Percentiles rank a stretch among this genome's conserved stretches.
Evolutionary conservation across 2,797 vertebrate species (phyloP).

Genomic region (Sebastes flavidus): DNA sequence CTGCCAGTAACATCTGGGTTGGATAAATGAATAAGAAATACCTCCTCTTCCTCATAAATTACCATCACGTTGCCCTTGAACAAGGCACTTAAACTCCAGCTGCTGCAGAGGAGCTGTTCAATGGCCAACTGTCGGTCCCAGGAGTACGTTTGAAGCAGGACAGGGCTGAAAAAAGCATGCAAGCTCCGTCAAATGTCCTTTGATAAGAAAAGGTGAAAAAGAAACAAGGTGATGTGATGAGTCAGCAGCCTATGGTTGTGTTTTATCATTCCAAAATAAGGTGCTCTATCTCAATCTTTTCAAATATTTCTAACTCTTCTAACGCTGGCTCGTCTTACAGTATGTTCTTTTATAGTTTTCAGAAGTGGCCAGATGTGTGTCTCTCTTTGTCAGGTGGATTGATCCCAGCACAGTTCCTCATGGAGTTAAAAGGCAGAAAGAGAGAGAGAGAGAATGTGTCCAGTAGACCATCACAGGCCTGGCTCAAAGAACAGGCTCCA

Average conservation of each 20-base stretch:
- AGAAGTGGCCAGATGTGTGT: not conserved
- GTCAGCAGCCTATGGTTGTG: not conserved
- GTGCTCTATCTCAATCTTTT: not conserved
- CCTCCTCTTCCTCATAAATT: slow-evolving; percentile 15
- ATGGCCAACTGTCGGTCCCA: slow-evolving; percentile 5
- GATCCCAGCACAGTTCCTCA: not conserved
- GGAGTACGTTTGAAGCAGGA: not conserved
- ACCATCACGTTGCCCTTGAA: slow-evolving; percentile 37
- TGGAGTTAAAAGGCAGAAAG: slow-evolving; percentile 14
- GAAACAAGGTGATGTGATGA: not conserved
- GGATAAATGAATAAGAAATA: slow-evolving; percentile 4
- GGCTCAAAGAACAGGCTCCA: slow-evolving; percentile 33
- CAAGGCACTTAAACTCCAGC: slow-evolving; percentile 24
- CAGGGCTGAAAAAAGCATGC: slow-evolving; percentile 7
- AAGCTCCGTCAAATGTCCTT: not conserved
- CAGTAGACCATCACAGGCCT: slow-evolving; percentile 73
- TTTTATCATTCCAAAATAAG: not conserved
- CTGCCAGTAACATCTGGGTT: slow-evolving; percentile 22
- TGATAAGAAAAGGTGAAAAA: slow-evolving; percentile 14
- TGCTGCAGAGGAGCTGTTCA: slow-evolving; percentile 22
- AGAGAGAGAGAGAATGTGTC: slow-evolving; percentile 57
- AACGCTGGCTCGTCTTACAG: not conserved
- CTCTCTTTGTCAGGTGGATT: slow-evolving; percentile 12
- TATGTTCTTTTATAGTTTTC: slow-evolving; percentile 4
- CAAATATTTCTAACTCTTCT: not conserved